Conservation (phyloP, 2,797 vertebrate genomes). For the Enteromius viviparus region DNA sequence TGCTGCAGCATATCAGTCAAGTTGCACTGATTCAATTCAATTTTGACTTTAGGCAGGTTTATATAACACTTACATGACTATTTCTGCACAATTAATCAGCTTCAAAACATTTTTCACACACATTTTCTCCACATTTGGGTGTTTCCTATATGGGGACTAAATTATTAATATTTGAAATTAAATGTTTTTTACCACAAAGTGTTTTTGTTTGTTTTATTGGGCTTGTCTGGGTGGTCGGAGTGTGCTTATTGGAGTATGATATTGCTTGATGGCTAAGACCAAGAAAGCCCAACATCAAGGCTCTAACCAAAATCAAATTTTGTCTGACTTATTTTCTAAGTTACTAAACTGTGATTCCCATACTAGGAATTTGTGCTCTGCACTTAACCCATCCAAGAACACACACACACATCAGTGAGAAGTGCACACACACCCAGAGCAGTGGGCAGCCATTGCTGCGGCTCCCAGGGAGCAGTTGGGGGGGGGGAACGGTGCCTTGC, state of each 20-base stretch:
- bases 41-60: neutral
- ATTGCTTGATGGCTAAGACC: neutral
- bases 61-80: neutral
- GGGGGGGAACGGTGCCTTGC: no score
- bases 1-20: neutral
- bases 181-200: no score
- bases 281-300: neutral
- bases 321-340: neutral
- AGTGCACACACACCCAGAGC: no score
- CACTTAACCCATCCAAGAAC: neutral
- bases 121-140: neutral
- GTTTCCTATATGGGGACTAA: neutral
- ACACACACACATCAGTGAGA: neutral
- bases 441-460: no score
- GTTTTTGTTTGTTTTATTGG: no score
- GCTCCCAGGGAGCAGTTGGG: no score
- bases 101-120: neutral
- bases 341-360: neutral
- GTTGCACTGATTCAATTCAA: slow-evolving; percentile 5
- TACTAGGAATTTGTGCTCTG: neutral
- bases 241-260: neutral
- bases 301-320: neutral
- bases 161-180: no score
- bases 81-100: neutral
- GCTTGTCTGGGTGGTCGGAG: neutral